Conservation (phyloP, 2,797 vertebrate species). For the Tympanoctomys barrerae region DNA sequence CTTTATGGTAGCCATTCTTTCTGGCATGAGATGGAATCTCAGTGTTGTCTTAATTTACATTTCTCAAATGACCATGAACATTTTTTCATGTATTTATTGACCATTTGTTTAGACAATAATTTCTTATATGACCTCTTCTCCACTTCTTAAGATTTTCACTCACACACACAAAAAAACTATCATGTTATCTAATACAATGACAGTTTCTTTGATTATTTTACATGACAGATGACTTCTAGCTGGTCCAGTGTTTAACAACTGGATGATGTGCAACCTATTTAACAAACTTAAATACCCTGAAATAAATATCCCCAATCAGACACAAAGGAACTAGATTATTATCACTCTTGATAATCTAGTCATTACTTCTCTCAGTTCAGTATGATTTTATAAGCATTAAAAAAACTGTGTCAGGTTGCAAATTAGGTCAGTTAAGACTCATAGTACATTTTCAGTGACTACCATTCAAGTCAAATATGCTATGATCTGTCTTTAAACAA, state of each 20-base stretch:
- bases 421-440: conserved; percentile 24
- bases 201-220: neutral
- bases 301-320: neutral
- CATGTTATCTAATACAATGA: neutral
- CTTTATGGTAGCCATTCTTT: too few species aligned
- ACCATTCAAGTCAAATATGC: neutral
- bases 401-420: conserved; percentile 6
- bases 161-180: neutral
- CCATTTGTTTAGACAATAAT: neutral
- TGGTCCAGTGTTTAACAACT: neutral
- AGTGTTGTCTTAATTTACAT: too few species aligned
- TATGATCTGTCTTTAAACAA: neutral
- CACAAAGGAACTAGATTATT: neutral
- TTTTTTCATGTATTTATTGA: too few species aligned
- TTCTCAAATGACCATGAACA: too few species aligned
- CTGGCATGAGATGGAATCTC: too few species aligned
- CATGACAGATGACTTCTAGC: neutral
- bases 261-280: neutral
- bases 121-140: neutral
- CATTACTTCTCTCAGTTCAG: neutral
- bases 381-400: conserved; percentile 29
- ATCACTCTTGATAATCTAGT: neutral
- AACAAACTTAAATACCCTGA: neutral
- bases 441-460: neutral
- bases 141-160: neutral